Conservation (phyloP, 2,797 vertebrate genomes). For the Harpagifer antarcticus region DNA sequence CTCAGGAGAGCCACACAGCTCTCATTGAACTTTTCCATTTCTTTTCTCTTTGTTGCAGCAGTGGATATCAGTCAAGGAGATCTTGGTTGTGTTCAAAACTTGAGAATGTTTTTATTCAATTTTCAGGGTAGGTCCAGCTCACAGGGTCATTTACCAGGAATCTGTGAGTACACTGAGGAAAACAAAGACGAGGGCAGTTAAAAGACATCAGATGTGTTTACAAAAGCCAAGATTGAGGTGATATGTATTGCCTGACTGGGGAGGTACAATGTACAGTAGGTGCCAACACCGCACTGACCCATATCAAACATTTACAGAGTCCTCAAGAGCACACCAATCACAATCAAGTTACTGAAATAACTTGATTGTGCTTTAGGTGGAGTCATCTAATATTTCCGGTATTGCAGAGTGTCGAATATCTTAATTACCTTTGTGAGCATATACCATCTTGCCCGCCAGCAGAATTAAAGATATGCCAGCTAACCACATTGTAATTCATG, state of each 20-base stretch:
- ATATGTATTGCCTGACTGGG: conserved; percentile 13
- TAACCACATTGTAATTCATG: background rate
- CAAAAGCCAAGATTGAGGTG: background rate
- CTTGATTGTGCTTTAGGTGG: background rate
- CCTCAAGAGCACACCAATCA: conserved; percentile 14
- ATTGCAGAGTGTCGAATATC: background rate
- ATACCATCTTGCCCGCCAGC: background rate
- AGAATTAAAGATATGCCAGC: background rate
- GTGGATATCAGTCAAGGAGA: conserved; percentile 30
- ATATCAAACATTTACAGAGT: conserved; percentile 70
- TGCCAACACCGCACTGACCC: background rate
- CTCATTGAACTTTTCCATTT: background rate
- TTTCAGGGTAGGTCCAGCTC: background rate
- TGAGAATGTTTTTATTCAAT: background rate
- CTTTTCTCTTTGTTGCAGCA: conserved; percentile 33
- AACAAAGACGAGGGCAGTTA: conserved; percentile 9
- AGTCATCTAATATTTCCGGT: background rate
- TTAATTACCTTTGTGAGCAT: background rate
- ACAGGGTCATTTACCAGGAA: background rate
- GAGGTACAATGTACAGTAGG: conserved; percentile 35
- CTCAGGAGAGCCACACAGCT: conserved; percentile 1
- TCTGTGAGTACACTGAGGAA: background rate
- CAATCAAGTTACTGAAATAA: background rate
- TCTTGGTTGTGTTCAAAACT: conserved; percentile 17
- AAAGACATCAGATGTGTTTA: background rate